phyloP scores from a whole-genome alignment of 2,797 vertebrate genomes.

The Triplophysa yarkandensis region DNA sequence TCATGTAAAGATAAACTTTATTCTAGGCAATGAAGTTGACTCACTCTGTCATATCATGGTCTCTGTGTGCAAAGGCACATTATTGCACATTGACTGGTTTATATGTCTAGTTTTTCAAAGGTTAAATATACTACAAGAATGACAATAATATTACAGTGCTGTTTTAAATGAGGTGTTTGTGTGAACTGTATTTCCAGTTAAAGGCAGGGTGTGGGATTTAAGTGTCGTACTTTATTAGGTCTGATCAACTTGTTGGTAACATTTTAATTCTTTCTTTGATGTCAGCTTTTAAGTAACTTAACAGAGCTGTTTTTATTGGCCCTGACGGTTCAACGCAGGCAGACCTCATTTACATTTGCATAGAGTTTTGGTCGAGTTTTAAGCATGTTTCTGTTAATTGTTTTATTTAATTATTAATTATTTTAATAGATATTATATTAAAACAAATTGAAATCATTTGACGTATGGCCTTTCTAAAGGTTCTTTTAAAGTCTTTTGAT shows the following conservation, averaged over 20 bases:
- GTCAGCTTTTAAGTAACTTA: conserved; percentile 2
- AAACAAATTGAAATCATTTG: too few relatives aligned
- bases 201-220: background rate
- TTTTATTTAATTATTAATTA: too few relatives aligned
- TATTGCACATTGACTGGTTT: background rate
- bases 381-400: background rate
- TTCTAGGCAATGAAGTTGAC: conserved; percentile 20
- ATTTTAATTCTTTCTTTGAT: conserved; percentile 36
- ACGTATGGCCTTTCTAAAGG: too few relatives aligned
- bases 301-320: background rate
- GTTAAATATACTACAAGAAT: background rate
- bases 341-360: background rate
- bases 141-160: background rate
- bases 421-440: too few relatives aligned
- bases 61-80: conserved; percentile 22
- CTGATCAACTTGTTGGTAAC: background rate
- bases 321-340: background rate
- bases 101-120: background rate
- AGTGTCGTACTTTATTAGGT: background rate
- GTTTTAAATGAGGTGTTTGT: background rate
- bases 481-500: too few relatives aligned
- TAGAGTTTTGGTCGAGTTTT: background rate
- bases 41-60: conserved; percentile 1
- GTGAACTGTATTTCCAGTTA: background rate
- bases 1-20: conserved; percentile 32